Base-by-base conservation (phyloP, 2,888 invertebrate species). In the Nephrotoma appendiculata region DNA sequence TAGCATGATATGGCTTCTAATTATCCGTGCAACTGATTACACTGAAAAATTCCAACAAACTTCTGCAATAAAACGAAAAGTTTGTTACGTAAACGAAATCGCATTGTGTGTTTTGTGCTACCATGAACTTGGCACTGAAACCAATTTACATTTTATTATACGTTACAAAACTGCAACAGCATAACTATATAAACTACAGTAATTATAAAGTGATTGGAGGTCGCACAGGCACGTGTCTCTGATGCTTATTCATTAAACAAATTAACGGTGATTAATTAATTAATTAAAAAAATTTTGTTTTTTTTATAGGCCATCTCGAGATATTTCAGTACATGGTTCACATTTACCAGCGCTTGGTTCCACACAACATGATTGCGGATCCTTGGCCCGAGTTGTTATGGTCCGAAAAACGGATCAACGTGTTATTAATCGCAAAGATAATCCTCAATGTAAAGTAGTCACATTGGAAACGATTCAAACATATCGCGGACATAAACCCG, bases 351-450 rank as follows among this genome's bases (percentile, higher is more conserved):
- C 89, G 86, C 89, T 89, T 87, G 86, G 52, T 41, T 89, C 89
- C 86, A 89, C 89, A 86, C 89, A 89, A 87, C 92, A 92, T 89
- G 92, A 92, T 89, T 90, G 90, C 88, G 90, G 89, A 83, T 92
- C 92, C 45, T 91, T 93, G 88, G 94, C 94, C 89, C 91, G 94
- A 90, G 94, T 94, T 89, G 94, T 94, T 88, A 94, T 94, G 94
- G 94, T 94, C 86, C 92, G 94, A 88, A 94, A 94, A 91, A 94
- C 94, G 88, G 94, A 94, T 90, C 94, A 94, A 90, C 92, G 94
- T 89, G 94, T 94, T 5, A 94, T 94, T 89, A 94, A 94, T 88
- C 93, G 94, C 88, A 92, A 93, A 89, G 92, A 92, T 88, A 93
- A 94, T 89, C 94, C 94, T 83, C 93, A 94, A 89, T 92, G 94